Evolutionary conservation across 1,140 invertebrate species (phyloP).

Genomic region (Drosophila nikananu): DNA sequence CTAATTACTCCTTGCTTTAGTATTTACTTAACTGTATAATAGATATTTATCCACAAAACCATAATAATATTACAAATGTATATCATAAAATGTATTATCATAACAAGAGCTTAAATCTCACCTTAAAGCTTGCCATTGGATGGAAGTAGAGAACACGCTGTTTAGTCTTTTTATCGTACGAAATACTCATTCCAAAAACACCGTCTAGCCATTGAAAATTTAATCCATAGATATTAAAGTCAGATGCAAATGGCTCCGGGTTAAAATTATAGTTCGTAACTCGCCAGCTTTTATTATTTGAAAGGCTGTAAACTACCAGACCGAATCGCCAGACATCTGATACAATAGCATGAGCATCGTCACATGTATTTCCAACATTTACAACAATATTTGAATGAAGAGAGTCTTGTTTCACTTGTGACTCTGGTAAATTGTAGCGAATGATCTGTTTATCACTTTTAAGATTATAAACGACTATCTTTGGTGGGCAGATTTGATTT

Average conservation of each 20-base stretch:
- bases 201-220: slow-evolving; percentile 94
- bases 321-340: slow-evolving; percentile 92
- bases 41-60: no score
- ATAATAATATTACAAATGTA: not conserved
- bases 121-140: slow-evolving; percentile 91
- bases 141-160: slow-evolving; percentile 91
- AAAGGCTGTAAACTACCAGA: slow-evolving; percentile 89
- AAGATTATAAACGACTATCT: slow-evolving; percentile 91
- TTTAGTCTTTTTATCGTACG: slow-evolving; percentile 85
- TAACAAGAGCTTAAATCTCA: slow-evolving; percentile 9
- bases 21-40: no score
- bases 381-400: slow-evolving; percentile 91
- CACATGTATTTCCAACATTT: slow-evolving; percentile 89
- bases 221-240: slow-evolving; percentile 89
- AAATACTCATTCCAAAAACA: slow-evolving; percentile 91
- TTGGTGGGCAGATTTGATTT: slow-evolving; percentile 90
- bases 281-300: slow-evolving; percentile 89
- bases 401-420: slow-evolving; percentile 89
- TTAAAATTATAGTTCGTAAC: slow-evolving; percentile 91
- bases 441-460: slow-evolving; percentile 88
- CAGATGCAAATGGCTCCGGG: slow-evolving; percentile 91
- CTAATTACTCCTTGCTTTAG: no score
- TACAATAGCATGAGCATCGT: slow-evolving; percentile 89
- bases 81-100: not conserved
- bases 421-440: slow-evolving; percentile 88